Base-by-base conservation (phyloP, 2,888 invertebrate genomes). In the Campopleginae sp. region DNA sequence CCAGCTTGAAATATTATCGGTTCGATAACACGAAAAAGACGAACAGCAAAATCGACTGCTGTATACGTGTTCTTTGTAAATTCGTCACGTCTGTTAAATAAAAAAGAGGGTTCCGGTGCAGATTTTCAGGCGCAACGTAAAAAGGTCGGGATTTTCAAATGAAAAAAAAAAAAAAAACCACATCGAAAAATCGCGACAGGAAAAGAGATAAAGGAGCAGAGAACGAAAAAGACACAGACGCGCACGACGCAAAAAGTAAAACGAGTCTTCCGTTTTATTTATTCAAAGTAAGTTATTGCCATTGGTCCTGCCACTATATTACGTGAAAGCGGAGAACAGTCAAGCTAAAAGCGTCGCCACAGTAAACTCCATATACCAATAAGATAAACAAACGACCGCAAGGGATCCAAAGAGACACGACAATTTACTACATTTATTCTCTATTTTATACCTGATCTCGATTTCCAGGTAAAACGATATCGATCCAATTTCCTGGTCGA, bases 261-360 rank as follows among this genome's bases (percentile, higher is more conserved):
- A 89, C 89, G 88, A 88, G 86, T 88, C 82, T 89, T 91, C 91
- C 91, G 90, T 92, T 93, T 92, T 92, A 92, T 93, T 93, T 92
- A 92, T 92, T 92, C 91, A 91, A 92, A 91, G 92, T 92, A 92
- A 93, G 91, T 92, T 92, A 92, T 92, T 91, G 92, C 92, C 91
- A 92, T 92, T 90, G 89, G 87, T 88, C 83, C 89, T 85, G 91
- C 90, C 88, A 91, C 92, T 92, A 92, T 92, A 92, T 92, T 92
- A 92, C 89, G 88, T 88, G 86, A 85, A 86, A 87, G 86, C 90
- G 89, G 90, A 87, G 89, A 89, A 89, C n/a, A n/a, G 89, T 87
- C 90, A 76, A 68, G 76, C 76, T 63, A 68, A 70, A 81, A 75
- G 70, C 81, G 77, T 84, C 84, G 77, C 71, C 84, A 71, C 54